Evolutionary conservation across 1,140 invertebrate genomes (phyloP).

Genomic region (Vollenhovia emeryi): DNA sequence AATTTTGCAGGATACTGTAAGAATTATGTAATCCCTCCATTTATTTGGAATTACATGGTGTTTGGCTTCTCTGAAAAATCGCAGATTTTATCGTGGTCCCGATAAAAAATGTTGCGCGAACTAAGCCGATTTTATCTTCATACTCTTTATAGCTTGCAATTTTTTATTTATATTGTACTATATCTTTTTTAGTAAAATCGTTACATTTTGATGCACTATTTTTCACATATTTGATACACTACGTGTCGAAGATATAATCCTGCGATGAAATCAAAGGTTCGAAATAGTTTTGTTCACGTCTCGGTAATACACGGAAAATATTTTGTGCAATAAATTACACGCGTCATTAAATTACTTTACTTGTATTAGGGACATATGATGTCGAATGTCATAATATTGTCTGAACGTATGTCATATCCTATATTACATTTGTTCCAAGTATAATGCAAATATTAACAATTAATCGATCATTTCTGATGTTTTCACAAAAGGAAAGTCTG

Average conservation of each 20-base stretch:
- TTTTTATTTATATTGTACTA: background rate
- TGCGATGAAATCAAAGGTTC: background rate
- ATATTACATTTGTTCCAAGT: background rate
- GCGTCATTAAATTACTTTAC: background rate
- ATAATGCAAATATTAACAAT: background rate
- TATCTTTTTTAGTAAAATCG: background rate
- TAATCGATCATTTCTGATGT: conserved; percentile 15
- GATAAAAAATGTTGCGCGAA: background rate
- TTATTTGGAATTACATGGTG: conserved; percentile 6
- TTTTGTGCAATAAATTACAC: background rate
- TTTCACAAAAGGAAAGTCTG: background rate
- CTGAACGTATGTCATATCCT: background rate
- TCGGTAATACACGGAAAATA: background rate
- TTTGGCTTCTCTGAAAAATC: background rate
- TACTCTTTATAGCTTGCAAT: background rate
- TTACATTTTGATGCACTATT: background rate
- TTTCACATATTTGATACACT: background rate
- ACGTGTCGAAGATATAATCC: background rate
- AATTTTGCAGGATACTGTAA: conserved; percentile 2
- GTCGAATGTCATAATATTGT: background rate
- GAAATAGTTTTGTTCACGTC: background rate
- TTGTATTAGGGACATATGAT: background rate
- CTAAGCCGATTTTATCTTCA: background rate
- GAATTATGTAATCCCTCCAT: conserved; percentile 13
- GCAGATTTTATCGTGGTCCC: background rate